These are phyloP conservation scores for Agonopterix heracliana DNA, from an alignment of 2,888 invertebrate species.

Conservation along the genomic window DNA sequence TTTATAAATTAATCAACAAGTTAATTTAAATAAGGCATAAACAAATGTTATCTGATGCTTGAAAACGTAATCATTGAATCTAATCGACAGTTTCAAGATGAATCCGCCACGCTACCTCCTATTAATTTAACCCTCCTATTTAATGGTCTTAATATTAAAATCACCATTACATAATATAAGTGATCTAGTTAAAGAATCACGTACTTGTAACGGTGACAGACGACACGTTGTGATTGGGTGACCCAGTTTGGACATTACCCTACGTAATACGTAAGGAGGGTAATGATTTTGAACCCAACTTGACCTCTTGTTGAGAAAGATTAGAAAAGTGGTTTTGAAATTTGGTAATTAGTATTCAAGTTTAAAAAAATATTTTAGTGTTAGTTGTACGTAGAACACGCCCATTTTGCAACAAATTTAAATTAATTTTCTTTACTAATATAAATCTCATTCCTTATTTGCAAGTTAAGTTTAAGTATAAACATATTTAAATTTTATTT, in stretches of 20 bases:
- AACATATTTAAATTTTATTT: no score
- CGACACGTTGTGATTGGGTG: background rate
- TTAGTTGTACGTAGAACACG: no score
- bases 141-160: slow-evolving; percentile 15
- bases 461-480: no score
- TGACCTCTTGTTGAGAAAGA: background rate
- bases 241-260: background rate
- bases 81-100: no score
- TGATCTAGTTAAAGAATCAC: slow-evolving; percentile 27
- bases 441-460: no score
- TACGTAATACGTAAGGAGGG: background rate
- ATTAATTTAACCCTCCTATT: background rate
- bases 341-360: background rate
- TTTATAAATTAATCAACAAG: no score
- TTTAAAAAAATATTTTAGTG: no score
- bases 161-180: slow-evolving; percentile 19
- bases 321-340: background rate
- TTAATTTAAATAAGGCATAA: no score
- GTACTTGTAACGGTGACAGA: slow-evolving; percentile 17
- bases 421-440: no score
- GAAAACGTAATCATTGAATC: no score
- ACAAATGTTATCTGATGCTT: no score
- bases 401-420: no score
- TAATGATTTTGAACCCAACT: slow-evolving; percentile 2
- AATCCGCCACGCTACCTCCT: background rate